Conservation (phyloP, 2,888 invertebrate species). For the Meiosimyza decipiens region DNA sequence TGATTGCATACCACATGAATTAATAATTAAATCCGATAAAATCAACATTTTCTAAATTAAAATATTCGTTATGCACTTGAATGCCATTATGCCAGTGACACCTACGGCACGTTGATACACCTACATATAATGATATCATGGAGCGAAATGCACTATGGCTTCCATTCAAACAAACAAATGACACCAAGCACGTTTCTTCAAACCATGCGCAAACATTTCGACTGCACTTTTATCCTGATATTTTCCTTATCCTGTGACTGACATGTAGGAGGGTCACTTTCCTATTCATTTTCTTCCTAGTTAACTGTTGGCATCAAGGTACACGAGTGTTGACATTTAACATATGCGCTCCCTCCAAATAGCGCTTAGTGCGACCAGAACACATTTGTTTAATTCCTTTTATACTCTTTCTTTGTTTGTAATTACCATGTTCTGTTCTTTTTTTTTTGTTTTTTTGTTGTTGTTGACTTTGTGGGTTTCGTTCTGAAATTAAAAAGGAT, state of each 20-base stretch:
- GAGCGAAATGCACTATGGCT: slow-evolving; percentile 9
- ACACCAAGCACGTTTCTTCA: not conserved
- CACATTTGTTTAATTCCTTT: slow-evolving; percentile 5
- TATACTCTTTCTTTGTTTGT: slow-evolving; percentile 43
- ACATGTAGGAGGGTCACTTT: slow-evolving; percentile 15
- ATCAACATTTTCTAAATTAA: slow-evolving; percentile 65
- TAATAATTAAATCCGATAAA: slow-evolving; percentile 63
- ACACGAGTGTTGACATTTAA: slow-evolving; percentile 54
- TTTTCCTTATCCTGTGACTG: not conserved
- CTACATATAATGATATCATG: no score
- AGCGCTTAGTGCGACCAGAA: slow-evolving; percentile 44
- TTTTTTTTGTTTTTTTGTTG: slow-evolving; percentile 2
- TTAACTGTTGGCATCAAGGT: slow-evolving; percentile 21
- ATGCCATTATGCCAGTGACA: not conserved
- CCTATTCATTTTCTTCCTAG: slow-evolving; percentile 26
- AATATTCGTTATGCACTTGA: slow-evolving; percentile 57
- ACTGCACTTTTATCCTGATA: not conserved
- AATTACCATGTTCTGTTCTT: slow-evolving; percentile 53
- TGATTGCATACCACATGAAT: slow-evolving; percentile 46
- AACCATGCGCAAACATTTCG: not conserved
- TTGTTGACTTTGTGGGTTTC: not conserved
- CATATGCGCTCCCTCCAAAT: slow-evolving; percentile 48
- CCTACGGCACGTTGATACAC: not conserved
- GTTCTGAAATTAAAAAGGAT: slow-evolving; percentile 24
- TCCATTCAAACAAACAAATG: not conserved